A percentile compares a stretch with the other conserved stretches of the same genome.
phyloP scores from a whole-genome alignment of 2,888 invertebrate genomes.

The Leptothorax acervorum region DNA sequence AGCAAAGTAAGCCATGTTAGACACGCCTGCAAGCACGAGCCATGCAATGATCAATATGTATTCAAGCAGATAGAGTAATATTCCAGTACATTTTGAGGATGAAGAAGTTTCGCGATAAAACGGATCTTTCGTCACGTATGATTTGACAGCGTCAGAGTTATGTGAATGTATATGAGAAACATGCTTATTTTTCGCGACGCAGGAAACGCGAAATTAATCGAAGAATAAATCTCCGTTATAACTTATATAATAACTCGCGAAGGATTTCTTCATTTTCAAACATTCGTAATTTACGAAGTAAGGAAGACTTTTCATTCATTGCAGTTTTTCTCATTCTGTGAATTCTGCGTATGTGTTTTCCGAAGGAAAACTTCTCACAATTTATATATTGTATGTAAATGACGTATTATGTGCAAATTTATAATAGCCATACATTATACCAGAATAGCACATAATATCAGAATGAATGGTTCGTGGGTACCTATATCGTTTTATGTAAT shows the following conservation, averaged over 20 bases:
- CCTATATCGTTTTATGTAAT: neutral
- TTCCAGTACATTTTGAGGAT: slow-evolving; percentile 52
- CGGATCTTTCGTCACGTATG: neutral
- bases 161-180: slow-evolving; percentile 17
- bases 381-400: slow-evolving; percentile 9
- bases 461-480: neutral
- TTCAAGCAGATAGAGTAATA: slow-evolving; percentile 72
- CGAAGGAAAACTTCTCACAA: neutral
- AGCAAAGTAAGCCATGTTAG: slow-evolving; percentile 92
- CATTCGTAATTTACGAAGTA: slow-evolving; percentile 9
- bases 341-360: neutral
- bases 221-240: neutral
- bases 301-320: neutral
- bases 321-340: neutral
- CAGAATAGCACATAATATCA: neutral
- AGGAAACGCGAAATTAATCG: neutral
- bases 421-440: neutral
- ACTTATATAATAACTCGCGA: neutral
- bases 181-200: slow-evolving; percentile 41
- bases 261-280: neutral
- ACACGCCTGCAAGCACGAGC: slow-evolving; percentile 89
- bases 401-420: slow-evolving; percentile 18
- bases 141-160: neutral
- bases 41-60: slow-evolving; percentile 82
- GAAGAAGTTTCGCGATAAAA: slow-evolving; percentile 41